A percentile compares a stretch with the other conserved stretches of the same genome.
phyloP scores from a whole-genome alignment of 1,140 invertebrate genomes.

The Drosophila kanapiae region DNA sequence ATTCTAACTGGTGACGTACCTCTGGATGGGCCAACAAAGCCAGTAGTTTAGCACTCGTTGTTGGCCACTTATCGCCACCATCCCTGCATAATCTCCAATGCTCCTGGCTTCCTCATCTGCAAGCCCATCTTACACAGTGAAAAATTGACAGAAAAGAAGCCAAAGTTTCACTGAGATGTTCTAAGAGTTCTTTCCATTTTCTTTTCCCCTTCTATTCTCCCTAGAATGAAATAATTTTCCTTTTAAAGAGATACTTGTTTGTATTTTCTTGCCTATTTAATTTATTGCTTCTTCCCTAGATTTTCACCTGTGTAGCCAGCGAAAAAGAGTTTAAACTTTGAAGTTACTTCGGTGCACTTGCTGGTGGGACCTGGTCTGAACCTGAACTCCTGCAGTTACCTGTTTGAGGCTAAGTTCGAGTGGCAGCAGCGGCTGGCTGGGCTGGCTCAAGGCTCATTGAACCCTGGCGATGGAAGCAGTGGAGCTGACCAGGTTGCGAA shows the following conservation, averaged over 20 bases:
- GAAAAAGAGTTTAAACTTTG: conserved; percentile 6
- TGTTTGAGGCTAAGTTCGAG: conserved; percentile 34
- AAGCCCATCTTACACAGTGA: neutral
- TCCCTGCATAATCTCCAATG: conserved; percentile 33
- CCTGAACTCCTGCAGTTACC: conserved; percentile 56
- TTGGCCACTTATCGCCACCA: conserved; percentile 48
- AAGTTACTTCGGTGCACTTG: conserved; percentile 35
- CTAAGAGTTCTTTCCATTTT: no score
- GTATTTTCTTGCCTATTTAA: neutral
- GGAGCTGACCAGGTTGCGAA: conserved; percentile 22
- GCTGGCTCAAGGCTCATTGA: conserved; percentile 53
- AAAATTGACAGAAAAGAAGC: neutral
- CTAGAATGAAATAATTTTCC: neutral
- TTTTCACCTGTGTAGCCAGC: neutral
- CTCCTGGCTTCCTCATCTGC: neutral
- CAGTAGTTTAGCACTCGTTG: conserved; percentile 44
- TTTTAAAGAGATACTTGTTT: no score
- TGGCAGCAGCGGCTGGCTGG: conserved; percentile 5
- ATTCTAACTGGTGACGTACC: conserved; percentile 41
- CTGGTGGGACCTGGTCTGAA: conserved; percentile 25
- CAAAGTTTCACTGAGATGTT: neutral
- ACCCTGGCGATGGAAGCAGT: conserved; percentile 15
- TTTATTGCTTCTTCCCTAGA: no score
- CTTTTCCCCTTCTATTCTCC: no score
- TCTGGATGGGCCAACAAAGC: conserved; percentile 46